Conservation (phyloP, 2,888 invertebrate genomes). For the Lepidonotus clava region DNA sequence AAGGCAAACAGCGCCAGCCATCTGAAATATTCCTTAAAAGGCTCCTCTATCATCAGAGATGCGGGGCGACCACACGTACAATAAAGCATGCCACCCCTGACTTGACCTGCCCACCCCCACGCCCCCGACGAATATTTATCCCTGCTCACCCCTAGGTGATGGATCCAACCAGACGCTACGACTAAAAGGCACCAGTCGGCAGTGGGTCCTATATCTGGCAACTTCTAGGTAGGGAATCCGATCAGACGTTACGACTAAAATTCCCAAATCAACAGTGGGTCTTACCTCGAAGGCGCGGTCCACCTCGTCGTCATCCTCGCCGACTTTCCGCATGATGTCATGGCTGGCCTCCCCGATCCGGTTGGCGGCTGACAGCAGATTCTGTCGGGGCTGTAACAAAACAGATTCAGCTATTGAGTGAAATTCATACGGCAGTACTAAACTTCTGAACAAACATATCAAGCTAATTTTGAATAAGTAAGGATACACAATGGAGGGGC, state of each 20-base stretch:
- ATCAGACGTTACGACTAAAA: too few species aligned
- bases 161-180: not conserved
- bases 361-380: constrained; percentile 95
- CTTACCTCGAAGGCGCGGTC: constrained; percentile 79
- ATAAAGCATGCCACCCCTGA: constrained; percentile 8
- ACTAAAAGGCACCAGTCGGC: too few species aligned
- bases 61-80: not conserved
- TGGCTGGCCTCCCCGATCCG: constrained; percentile 95
- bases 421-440: too few species aligned
- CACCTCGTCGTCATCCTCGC: constrained; percentile 85
- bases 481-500: too few species aligned
- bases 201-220: too few species aligned
- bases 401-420: too few species aligned
- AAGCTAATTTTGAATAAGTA: too few species aligned
- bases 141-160: not conserved
- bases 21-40: constrained; percentile 48
- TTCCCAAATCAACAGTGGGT: too few species aligned
- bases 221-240: too few species aligned
- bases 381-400: constrained; percentile 89
- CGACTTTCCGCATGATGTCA: constrained; percentile 90
- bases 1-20: constrained; percentile 18
- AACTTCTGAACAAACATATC: too few species aligned
- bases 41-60: constrained; percentile 1
- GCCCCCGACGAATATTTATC: not conserved
- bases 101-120: not conserved